These are phyloP conservation scores for Dilophus febrilis DNA, from an alignment of 2,888 invertebrate species.

Conservation along the genomic window DNA sequence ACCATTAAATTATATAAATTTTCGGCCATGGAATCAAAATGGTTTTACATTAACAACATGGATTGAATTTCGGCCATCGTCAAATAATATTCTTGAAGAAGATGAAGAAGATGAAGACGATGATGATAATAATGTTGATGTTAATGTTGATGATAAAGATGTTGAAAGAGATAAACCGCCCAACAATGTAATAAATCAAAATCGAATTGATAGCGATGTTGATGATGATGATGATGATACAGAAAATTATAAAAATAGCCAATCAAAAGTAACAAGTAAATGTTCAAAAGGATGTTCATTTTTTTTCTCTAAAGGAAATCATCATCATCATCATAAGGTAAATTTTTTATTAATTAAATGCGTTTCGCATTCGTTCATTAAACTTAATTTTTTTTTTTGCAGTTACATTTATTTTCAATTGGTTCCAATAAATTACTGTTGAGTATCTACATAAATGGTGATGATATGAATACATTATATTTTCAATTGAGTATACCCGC, in stretches of 20 bases:
- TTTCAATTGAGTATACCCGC: conserved; percentile 5
- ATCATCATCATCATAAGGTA: no score
- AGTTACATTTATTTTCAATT: conserved; percentile 26
- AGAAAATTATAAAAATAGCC: no score
- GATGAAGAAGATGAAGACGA: conserved; percentile 1
- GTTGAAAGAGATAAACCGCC: no score
- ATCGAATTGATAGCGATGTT: no score
- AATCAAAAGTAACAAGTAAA: no score
- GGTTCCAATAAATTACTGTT: conserved; percentile 26
- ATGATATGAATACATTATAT: conserved; percentile 13
- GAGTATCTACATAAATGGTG: conserved; percentile 21
- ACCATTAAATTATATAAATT: conserved; percentile 22
- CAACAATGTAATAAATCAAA: no score
- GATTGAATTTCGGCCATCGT: conserved; percentile 20
- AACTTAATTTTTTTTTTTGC: no score
- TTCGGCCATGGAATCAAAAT: conserved; percentile 20
- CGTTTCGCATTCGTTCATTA: background rate
- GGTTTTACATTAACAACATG: conserved; percentile 26
- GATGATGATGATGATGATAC: no score
- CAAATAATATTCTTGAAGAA: background rate
- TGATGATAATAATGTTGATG: conserved; percentile 2
- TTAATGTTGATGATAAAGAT: no score
- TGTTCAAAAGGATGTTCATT: no score
- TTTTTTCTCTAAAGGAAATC: no score
- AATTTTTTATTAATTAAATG: background rate